These are phyloP conservation scores for Lathronympha strigana DNA, from an alignment of 2,888 invertebrate genomes.

Conservation along the genomic window DNA sequence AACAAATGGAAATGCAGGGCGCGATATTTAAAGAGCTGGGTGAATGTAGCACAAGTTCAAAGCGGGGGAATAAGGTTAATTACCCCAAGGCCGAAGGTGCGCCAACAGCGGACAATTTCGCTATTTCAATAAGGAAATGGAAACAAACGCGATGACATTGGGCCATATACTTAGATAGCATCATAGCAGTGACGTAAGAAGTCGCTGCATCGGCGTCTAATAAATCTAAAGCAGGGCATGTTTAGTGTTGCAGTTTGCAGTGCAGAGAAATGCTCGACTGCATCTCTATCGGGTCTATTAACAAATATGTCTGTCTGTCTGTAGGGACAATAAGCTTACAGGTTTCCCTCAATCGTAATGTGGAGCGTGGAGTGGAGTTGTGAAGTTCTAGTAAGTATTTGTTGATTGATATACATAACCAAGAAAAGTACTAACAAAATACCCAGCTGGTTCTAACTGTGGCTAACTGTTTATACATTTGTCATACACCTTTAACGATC, in stretches of 20 bases:
- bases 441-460: neutral
- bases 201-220: conserved; percentile 1
- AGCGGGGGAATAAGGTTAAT: conserved; percentile 75
- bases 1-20: conserved; percentile 2
- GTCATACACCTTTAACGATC: conserved; percentile 4
- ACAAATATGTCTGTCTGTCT: too few species aligned
- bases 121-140: conserved; percentile 53
- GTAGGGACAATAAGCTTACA: too few species aligned
- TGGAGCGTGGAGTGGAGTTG: too few species aligned
- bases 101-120: conserved; percentile 51
- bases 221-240: conserved; percentile 7
- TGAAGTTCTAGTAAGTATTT: too few species aligned
- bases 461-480: neutral
- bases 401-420: too few species aligned
- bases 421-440: too few species aligned
- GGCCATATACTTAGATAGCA: conserved; percentile 46
- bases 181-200: conserved; percentile 33
- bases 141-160: conserved; percentile 55
- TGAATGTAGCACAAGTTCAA: conserved; percentile 80
- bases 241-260: conserved; percentile 1
- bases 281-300: too few species aligned
- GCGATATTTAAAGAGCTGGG: conserved; percentile 73
- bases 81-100: conserved; percentile 73
- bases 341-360: too few species aligned
- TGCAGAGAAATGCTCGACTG: neutral